Percentiles rank a stretch among this genome's conserved stretches.
Evolutionary conservation across 2,113 vertebrate genomes (phyloP).

Genomic region (Aramus guarauna): DNA sequence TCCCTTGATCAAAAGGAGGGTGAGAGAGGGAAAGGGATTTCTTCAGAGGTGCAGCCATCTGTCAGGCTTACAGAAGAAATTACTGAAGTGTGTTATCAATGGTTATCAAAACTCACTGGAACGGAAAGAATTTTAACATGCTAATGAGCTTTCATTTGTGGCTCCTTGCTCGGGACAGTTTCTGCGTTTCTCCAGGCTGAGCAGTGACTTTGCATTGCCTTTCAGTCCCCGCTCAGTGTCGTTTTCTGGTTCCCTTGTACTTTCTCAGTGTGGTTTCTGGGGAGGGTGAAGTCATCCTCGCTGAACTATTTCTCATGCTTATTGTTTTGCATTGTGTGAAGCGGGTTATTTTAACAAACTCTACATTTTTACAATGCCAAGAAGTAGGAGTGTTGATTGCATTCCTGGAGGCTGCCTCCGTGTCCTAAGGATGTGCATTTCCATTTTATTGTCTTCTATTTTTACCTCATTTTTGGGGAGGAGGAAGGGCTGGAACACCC

Average conservation of each 20-base stretch:
- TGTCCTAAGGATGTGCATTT: slow-evolving; percentile 8
- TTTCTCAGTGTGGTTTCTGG: not conserved
- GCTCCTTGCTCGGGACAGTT: not conserved
- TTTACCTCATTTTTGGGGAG: not conserved
- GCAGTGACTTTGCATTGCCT: not conserved
- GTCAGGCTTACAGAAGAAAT: not conserved
- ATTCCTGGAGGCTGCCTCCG: not conserved
- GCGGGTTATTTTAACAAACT: not conserved
- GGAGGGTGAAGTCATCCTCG: not conserved
- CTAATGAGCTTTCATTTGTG: not conserved
- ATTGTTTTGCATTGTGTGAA: not conserved
- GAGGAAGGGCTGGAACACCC: slow-evolving; percentile 41
- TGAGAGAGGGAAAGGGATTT: not conserved
- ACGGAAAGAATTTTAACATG: slow-evolving; percentile 1
- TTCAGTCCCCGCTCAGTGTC: not conserved
- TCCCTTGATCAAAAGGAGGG: not conserved
- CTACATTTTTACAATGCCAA: not conserved
- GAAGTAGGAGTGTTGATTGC: not conserved
- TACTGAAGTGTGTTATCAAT: not conserved
- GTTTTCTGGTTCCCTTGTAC: not conserved
- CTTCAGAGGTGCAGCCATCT: not conserved
- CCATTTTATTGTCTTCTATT: slow-evolving; percentile 45
- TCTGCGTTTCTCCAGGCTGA: not conserved
- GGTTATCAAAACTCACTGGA: slow-evolving; percentile 18
- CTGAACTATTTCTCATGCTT: not conserved